phyloP scores from a whole-genome alignment of 2,797 vertebrate species.

The Hydrocynus forskahlii region DNA sequence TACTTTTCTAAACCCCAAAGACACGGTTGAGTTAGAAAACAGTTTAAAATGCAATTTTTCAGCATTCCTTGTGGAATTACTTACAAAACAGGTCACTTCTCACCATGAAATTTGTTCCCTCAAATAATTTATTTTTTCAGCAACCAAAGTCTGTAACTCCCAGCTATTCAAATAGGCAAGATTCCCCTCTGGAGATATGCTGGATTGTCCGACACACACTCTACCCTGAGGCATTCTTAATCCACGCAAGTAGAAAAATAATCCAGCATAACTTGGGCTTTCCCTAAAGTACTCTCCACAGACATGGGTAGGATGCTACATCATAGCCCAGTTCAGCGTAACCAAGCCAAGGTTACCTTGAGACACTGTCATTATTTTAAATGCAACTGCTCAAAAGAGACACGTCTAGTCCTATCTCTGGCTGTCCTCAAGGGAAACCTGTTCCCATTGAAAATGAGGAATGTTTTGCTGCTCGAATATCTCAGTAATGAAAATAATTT shows the following conservation, averaged over 20 bases:
- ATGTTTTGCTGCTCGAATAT: slow-evolving; percentile 43
- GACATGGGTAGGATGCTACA: not conserved
- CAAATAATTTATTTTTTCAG: not conserved
- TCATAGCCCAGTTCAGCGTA: not conserved
- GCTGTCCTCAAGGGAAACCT: slow-evolving; percentile 4
- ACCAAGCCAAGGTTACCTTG: not conserved
- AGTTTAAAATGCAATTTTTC: not conserved
- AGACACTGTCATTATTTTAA: not conserved
- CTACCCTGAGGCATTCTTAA: not conserved
- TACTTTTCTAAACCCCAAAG: not conserved
- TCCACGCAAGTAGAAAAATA: not conserved
- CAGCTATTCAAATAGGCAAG: not conserved
- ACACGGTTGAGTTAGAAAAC: not conserved
- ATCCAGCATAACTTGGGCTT: not conserved
- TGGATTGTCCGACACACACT: not conserved
- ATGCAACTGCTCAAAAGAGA: slow-evolving; percentile 9
- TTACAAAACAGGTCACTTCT: not conserved
- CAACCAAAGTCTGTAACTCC: not conserved
- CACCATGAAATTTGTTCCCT: not conserved
- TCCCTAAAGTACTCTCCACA: not conserved
- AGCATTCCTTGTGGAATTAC: not conserved
- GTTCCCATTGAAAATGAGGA: slow-evolving; percentile 49
- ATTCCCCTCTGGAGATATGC: not conserved
- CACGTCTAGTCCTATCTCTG: not conserved
- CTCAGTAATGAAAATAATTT: not conserved